Percentiles rank a stretch among this genome's conserved stretches.
phyloP scores from a whole-genome alignment of 2,888 invertebrate genomes.

The Microdon myrmicae region DNA sequence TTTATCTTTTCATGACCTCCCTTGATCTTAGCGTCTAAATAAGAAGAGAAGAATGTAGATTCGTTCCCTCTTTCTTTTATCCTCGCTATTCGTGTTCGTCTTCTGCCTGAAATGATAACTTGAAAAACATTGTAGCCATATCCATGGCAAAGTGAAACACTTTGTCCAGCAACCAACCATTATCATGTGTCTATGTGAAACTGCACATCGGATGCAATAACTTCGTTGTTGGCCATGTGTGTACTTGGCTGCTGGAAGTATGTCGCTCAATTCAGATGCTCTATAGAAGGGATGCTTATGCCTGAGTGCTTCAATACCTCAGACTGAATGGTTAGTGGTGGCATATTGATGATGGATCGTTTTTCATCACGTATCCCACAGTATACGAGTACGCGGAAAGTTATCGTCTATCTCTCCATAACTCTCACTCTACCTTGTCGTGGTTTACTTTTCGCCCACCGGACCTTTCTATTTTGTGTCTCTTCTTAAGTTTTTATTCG shows the following conservation, averaged over 20 bases:
- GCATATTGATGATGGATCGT: slow-evolving; percentile 52
- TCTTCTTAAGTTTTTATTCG: slow-evolving; percentile 5
- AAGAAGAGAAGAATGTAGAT: too few relatives aligned
- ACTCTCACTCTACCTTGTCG: background rate
- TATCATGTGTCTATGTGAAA: slow-evolving; percentile 43
- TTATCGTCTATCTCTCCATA: slow-evolving; percentile 16
- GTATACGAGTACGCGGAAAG: slow-evolving; percentile 19
- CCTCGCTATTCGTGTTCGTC: background rate
- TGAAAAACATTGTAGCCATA: slow-evolving; percentile 34
- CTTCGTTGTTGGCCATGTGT: slow-evolving; percentile 39
- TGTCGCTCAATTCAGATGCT: slow-evolving; percentile 38
- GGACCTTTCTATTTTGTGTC: slow-evolving; percentile 1
- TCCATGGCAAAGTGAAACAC: slow-evolving; percentile 40
- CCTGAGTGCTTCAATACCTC: slow-evolving; percentile 45
- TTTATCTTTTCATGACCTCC: slow-evolving; percentile 6
- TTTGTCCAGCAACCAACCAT: slow-evolving; percentile 35
- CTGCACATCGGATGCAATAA: slow-evolving; percentile 49
- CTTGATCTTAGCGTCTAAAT: slow-evolving; percentile 37
- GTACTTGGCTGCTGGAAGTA: slow-evolving; percentile 43
- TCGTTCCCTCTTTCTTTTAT: slow-evolving; percentile 20
- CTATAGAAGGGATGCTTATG: slow-evolving; percentile 23
- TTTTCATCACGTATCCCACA: slow-evolving; percentile 46
- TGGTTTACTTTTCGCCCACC: slow-evolving; percentile 19
- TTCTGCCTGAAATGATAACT: slow-evolving; percentile 23
- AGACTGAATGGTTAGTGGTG: slow-evolving; percentile 48